Percentiles rank a stretch among this genome's conserved stretches.
These are phyloP conservation scores for Aegotheles bennettii DNA, from an alignment of 2,113 vertebrate genomes.

Conservation along the genomic window DNA sequence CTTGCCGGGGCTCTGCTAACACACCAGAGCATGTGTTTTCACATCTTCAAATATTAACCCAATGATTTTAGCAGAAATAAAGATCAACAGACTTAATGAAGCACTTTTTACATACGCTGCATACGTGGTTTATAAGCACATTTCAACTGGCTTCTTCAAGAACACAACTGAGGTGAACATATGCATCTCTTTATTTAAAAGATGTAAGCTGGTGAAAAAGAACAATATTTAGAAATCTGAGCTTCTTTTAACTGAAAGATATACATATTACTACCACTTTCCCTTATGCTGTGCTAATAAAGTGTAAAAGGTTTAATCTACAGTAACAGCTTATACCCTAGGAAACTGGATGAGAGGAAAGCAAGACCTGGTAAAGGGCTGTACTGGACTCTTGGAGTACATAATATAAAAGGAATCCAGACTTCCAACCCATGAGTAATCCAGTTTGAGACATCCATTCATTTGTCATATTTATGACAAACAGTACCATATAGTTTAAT, in stretches of 20 bases:
- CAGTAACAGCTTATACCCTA: background rate
- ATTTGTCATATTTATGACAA: background rate
- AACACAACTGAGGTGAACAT: fast-evolving
- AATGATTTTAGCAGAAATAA: background rate
- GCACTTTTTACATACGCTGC: background rate
- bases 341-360: background rate
- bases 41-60: background rate
- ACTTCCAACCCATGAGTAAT: background rate
- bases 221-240: background rate
- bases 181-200: background rate
- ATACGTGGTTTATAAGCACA: background rate
- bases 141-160: background rate
- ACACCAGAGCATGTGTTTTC: background rate
- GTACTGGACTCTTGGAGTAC: background rate
- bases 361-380: background rate
- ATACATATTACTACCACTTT: background rate
- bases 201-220: background rate
- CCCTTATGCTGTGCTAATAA: background rate
- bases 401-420: background rate
- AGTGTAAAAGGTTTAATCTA: background rate
- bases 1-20: background rate
- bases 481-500: background rate
- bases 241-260: background rate
- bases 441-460: background rate
- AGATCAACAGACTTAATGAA: background rate